Base-by-base conservation (phyloP, 2,888 invertebrate genomes). In the Acrocyrtus sp. region DNA sequence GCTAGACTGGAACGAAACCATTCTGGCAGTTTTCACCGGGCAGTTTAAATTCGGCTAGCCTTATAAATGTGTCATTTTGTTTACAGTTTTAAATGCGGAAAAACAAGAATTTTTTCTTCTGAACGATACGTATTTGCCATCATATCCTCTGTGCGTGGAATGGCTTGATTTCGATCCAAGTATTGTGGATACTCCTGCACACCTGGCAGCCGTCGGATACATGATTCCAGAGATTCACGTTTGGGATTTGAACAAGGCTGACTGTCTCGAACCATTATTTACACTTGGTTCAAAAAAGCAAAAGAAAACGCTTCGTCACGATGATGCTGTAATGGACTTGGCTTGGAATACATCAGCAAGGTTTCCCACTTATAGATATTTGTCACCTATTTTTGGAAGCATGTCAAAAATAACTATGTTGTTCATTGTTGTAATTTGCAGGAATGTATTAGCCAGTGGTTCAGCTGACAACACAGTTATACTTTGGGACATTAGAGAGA, bases 161-260 rank as follows among this genome's bases (percentile, higher is more conserved):
- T 96, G 96, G 94, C 86, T 98, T 68, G 92, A 92, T 84, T 94
- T 92, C 83, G 95, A 96, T 84, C 91, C 94, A 0, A 92, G 76
- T 88, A 90, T 41, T 85, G 86, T 70, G 87, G 90, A 88, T 83
- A 82, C 76, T 75, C 12, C 79, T 89, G 92, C 92, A 19, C 98
- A 96, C 84, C 89, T 95, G 81, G 92, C 96, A 81, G 98, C 97
- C 0, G 89, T 98, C 68, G 98, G 96, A 12, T 91, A 91, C 39
- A 96, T 98, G 95, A 91, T 92, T 76, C 92, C 96, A 0, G 88
- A 93, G 47, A 96, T 98, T 67, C 93, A 95, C 81, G 90, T 98
- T n/a, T 99, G 98, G 97, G 97, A 98, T 85, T 85, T 98, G 48
- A 98, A 98, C 85, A 88, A 98, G 70, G 91, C 97, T 78, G 95